Conservation (phyloP, 2,888 invertebrate genomes). For the Eulithis prunata region DNA sequence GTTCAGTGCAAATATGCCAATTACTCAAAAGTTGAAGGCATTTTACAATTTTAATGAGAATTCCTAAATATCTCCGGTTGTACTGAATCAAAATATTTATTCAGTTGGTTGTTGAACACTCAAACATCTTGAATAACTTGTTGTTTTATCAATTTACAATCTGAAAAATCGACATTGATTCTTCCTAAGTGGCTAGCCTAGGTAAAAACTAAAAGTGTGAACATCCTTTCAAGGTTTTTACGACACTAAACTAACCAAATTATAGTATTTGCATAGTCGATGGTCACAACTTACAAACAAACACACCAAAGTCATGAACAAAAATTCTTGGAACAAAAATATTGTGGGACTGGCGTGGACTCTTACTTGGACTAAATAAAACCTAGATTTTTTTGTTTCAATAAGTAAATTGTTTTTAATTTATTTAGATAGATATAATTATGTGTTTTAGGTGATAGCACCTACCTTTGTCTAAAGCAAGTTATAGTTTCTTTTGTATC, state of each 20-base stretch:
- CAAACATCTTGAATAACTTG: conserved; percentile 5
- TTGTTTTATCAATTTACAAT: conserved; percentile 12
- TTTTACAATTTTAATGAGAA: conserved; percentile 11
- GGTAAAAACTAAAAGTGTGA: conserved; percentile 18
- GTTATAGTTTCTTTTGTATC: no score
- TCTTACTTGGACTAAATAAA: no score
- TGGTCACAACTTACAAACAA: no score
- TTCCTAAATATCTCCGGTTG: conserved; percentile 4
- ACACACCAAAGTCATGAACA: no score
- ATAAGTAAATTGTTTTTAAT: no score
- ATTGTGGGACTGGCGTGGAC: no score
- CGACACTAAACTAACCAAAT: background rate
- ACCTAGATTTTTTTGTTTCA: no score
- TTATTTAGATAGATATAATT: no score
- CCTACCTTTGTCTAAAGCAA: no score
- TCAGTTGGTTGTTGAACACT: conserved; percentile 10
- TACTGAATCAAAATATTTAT: background rate
- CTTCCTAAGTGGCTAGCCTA: conserved; percentile 6
- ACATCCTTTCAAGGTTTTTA: conserved; percentile 4
- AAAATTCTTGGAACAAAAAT: no score
- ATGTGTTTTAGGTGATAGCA: no score
- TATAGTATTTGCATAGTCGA: background rate
- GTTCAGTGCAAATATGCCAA: conserved; percentile 2
- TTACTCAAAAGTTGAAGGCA: background rate
- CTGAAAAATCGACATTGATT: conserved; percentile 19